These are phyloP conservation scores for Drosophila conformis DNA, from an alignment of 2,888 invertebrate species.

Conservation along the genomic window DNA sequence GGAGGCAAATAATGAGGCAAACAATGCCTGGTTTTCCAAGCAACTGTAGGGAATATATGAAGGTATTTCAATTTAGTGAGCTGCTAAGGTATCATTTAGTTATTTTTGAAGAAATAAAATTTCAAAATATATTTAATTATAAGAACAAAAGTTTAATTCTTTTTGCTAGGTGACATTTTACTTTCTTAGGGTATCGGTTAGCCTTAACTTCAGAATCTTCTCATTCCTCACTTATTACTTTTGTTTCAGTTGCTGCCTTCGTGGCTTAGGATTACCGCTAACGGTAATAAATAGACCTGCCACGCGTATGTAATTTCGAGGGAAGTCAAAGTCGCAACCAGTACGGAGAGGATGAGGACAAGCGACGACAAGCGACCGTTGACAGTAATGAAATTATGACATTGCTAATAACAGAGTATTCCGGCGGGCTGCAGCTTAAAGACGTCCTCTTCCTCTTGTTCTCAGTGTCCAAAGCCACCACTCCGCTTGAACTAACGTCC, in stretches of 20 bases:
- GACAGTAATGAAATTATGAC: conserved; percentile 82
- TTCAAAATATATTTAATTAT: background rate
- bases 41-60: background rate
- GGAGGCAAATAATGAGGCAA: background rate
- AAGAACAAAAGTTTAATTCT: background rate
- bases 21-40: background rate
- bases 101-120: background rate
- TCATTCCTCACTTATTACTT: conserved; percentile 54
- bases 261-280: conserved; percentile 77
- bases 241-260: conserved; percentile 52
- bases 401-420: conserved; percentile 74
- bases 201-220: background rate
- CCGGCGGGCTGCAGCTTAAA: conserved; percentile 60
- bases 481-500: conserved; percentile 37
- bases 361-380: conserved; percentile 55
- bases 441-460: conserved; percentile 35
- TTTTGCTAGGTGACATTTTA: background rate
- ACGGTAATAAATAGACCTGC: conserved; percentile 77
- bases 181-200: conserved; percentile 33
- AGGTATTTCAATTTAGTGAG: background rate
- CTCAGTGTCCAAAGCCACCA: background rate
- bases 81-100: background rate
- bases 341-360: background rate
- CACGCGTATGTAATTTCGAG: conserved; percentile 76
- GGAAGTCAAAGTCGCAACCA: conserved; percentile 31